Percentiles rank a stretch among this genome's conserved stretches.
Conservation (phyloP, 64 coral and sea anemone genomes). For the Stichodactyla helianthus region DNA sequence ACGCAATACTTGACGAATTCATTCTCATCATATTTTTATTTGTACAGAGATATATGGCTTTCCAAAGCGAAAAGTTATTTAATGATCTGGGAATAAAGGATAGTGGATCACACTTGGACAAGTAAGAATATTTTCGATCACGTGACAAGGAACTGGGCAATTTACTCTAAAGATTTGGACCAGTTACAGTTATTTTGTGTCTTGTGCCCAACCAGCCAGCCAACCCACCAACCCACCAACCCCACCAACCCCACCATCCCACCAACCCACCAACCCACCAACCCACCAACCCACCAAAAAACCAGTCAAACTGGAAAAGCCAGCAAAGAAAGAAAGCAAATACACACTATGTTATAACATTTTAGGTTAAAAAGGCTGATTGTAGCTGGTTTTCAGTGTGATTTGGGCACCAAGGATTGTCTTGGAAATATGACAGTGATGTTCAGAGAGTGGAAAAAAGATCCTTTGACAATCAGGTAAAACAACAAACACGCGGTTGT, state of each 20-base stretch:
- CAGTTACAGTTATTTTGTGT: too few species aligned
- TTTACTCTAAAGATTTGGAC: too few species aligned
- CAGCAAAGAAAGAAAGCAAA: too few species aligned
- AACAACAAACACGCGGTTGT: background rate
- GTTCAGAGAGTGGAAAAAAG: slow-evolving; percentile 39
- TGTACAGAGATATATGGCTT: slow-evolving; percentile 31
- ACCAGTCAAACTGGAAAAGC: too few species aligned
- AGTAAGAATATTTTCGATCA: background rate
- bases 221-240: too few species aligned
- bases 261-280: too few species aligned
- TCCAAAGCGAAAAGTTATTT: slow-evolving; percentile 28
- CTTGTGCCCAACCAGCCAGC: too few species aligned
- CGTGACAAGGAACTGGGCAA: too few species aligned
- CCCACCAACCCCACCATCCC: too few species aligned
- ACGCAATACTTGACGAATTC: too few species aligned
- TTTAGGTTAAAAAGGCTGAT: slow-evolving; percentile 32
- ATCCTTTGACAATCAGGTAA: slow-evolving; percentile 35
- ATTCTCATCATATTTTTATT: background rate
- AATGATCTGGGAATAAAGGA: slow-evolving; percentile 41
- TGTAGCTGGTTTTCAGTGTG: slow-evolving; percentile 23
- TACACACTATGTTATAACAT: background rate
- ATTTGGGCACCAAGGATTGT: slow-evolving; percentile 19
- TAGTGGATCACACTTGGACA: slow-evolving; percentile 12
- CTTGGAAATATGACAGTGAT: slow-evolving; percentile 46
- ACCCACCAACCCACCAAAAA: too few species aligned